phyloP scores from a whole-genome alignment of 23 tunicate genomes.

The Halocynthia roretzi region DNA sequence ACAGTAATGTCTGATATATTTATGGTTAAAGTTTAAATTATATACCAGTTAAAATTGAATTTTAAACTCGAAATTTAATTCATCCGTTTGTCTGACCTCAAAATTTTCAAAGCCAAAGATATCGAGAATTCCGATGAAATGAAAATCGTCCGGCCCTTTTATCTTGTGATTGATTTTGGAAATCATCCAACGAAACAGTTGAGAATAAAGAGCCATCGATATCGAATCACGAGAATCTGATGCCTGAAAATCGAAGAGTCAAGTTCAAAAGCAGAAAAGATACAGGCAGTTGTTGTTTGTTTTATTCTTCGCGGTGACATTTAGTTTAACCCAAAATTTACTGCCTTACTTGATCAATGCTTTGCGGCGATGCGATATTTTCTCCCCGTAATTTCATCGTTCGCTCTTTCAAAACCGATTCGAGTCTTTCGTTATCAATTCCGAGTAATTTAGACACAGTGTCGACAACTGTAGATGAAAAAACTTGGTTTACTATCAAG shows the following conservation, averaged over 20 bases:
- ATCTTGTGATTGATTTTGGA: slow-evolving; percentile 70
- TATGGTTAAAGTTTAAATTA: too few relatives aligned
- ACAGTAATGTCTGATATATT: too few relatives aligned
- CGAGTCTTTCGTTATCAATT: slow-evolving; percentile 76
- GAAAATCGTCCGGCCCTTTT: slow-evolving; percentile 82
- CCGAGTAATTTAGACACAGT: slow-evolving; percentile 68
- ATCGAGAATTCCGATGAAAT: slow-evolving; percentile 91
- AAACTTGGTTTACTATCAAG: neutral
- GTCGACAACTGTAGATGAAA: slow-evolving; percentile 51
- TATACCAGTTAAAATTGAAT: too few relatives aligned
- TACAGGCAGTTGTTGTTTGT: neutral
- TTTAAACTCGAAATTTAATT: too few relatives aligned
- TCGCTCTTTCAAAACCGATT: slow-evolving; percentile 83
- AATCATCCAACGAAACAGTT: slow-evolving; percentile 88
- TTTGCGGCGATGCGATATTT: slow-evolving; percentile 86
- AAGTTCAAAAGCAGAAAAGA: neutral
- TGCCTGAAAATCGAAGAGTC: slow-evolving; percentile 38
- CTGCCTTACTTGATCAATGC: slow-evolving; percentile 71
- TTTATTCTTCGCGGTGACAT: neutral
- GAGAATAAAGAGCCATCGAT: slow-evolving; percentile 85
- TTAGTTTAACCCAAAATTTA: neutral
- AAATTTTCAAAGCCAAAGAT: slow-evolving; percentile 98
- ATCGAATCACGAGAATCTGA: slow-evolving; percentile 85
- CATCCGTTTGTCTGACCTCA: slow-evolving; percentile 31
- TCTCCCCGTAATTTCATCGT: slow-evolving; percentile 95